Conservation (phyloP, 2,888 invertebrate species). For the Heliconius charithonia region DNA sequence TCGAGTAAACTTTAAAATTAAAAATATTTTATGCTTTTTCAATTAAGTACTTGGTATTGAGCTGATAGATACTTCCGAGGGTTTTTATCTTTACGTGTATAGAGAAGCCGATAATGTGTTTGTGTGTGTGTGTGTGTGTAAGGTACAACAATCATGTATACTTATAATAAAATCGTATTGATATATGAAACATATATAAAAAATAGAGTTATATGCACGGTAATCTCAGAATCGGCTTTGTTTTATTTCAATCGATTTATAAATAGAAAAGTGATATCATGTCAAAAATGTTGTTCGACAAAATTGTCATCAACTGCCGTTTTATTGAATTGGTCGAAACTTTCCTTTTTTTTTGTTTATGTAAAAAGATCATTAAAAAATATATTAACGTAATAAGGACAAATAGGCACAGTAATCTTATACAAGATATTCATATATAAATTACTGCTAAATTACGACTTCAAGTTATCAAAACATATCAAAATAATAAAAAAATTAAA, state of each 20-base stretch:
- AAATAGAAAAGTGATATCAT: too few relatives aligned
- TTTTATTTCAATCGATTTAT: too few relatives aligned
- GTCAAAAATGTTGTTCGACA: too few relatives aligned
- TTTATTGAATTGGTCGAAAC: too few relatives aligned
- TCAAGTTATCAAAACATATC: background rate
- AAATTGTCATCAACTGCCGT: too few relatives aligned
- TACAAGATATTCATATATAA: background rate
- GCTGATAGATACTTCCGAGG: constrained; percentile 23
- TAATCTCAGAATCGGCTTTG: too few relatives aligned
- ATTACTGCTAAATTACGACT: background rate
- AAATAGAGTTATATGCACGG: too few relatives aligned
- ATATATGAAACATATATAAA: background rate
- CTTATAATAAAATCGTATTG: background rate
- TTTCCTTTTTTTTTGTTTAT: too few relatives aligned
- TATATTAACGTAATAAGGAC: background rate
- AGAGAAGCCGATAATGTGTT: background rate
- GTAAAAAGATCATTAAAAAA: too few relatives aligned
- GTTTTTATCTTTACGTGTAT: constrained; percentile 21
- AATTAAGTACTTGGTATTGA: constrained; percentile 36
- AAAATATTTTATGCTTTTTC: constrained; percentile 48
- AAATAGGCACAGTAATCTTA: background rate
- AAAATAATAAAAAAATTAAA: constrained; percentile 10
- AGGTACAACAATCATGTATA: background rate
- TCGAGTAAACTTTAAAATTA: constrained; percentile 42
- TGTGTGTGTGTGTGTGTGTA: background rate